Evolutionary conservation across 2,888 invertebrate genomes (phyloP).

Genomic region (Allolobophora icterica): DNA sequence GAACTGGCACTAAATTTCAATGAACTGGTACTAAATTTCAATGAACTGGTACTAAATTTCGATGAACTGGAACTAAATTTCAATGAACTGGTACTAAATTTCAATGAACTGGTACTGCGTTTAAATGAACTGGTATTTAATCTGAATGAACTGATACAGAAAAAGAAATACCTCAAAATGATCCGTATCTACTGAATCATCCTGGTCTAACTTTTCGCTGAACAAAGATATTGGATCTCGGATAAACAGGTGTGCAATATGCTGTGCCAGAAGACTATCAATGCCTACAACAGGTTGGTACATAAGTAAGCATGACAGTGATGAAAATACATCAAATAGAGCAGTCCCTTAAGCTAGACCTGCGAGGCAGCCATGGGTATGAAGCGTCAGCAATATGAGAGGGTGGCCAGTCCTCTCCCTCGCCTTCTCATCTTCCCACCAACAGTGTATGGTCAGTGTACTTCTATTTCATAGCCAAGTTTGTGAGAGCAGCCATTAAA

Average conservation of each 20-base stretch:
- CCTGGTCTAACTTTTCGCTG: slow-evolving; percentile 90
- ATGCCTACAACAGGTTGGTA: slow-evolving; percentile 72
- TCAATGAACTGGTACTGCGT: background rate
- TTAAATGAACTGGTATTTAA: background rate
- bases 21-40: too few species aligned
- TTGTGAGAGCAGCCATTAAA: too few species aligned
- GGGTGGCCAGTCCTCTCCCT: too few species aligned
- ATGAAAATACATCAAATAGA: background rate
- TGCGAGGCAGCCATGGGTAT: too few species aligned
- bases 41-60: too few species aligned
- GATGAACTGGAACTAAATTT: background rate
- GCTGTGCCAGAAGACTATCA: slow-evolving; percentile 89
- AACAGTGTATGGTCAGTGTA: too few species aligned
- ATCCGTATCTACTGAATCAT: slow-evolving; percentile 91
- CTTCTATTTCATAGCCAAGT: too few species aligned
- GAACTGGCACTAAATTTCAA: too few species aligned
- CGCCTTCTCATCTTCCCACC: too few species aligned
- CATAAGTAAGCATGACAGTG: background rate
- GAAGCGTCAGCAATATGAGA: too few species aligned
- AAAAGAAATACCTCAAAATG: slow-evolving; percentile 85
- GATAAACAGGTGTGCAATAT: slow-evolving; percentile 97
- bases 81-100: background rate
- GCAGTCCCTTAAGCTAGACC: background rate
- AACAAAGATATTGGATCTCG: slow-evolving; percentile 94
- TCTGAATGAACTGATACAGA: background rate